Percentiles rank a stretch among this genome's conserved stretches.
Conservation (phyloP, 1,140 invertebrate genomes). For the Cydia pomonella region DNA sequence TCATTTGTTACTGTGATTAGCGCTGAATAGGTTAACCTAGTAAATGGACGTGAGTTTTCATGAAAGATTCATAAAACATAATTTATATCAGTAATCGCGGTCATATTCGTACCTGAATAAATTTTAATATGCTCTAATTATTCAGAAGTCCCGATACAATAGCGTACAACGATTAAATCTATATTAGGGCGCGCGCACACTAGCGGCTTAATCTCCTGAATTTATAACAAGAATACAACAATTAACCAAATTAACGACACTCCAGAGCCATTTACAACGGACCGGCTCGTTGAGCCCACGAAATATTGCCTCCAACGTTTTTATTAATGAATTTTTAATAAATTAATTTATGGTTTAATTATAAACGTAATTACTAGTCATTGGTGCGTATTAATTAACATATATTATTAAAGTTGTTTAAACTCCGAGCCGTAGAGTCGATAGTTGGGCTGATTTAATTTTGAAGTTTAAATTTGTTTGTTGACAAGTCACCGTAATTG, state of each 20-base stretch:
- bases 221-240: slow-evolving; percentile 63
- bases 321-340: slow-evolving; percentile 67
- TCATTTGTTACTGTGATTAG: no score
- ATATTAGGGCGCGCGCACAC: slow-evolving; percentile 31
- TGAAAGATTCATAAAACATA: not conserved
- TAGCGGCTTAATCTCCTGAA: slow-evolving; percentile 54
- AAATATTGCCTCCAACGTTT: slow-evolving; percentile 50
- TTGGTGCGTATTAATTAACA: slow-evolving; percentile 50
- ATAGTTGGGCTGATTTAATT: slow-evolving; percentile 17
- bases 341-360: slow-evolving; percentile 70
- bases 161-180: slow-evolving; percentile 22
- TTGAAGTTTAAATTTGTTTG: slow-evolving; percentile 22
- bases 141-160: slow-evolving; percentile 20
- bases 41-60: not conserved
- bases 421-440: not conserved
- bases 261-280: slow-evolving; percentile 49
- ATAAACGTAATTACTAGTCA: slow-evolving; percentile 59
- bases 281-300: slow-evolving; percentile 42
- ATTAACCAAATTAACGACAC: slow-evolving; percentile 62
- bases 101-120: not conserved
- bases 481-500: not conserved
- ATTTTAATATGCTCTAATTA: not conserved
- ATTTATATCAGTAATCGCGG: not conserved
- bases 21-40: no score
- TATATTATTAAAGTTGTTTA: slow-evolving; percentile 36